These are phyloP conservation scores for Meles meles DNA, from an alignment of 2,113 vertebrate genomes.

Conservation along the genomic window DNA sequence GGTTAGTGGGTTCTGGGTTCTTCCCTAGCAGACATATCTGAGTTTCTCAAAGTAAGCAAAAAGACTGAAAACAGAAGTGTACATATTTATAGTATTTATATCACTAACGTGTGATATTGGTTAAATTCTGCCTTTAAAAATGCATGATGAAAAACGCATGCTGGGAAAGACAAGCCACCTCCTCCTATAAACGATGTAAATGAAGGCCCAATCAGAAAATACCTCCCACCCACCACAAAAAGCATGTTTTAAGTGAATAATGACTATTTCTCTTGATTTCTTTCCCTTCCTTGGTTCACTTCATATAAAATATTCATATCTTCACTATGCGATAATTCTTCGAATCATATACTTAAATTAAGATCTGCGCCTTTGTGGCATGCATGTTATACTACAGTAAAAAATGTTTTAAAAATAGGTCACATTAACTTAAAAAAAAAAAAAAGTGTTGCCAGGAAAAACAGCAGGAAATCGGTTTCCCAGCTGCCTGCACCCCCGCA, in stretches of 20 bases:
- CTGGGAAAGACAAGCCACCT: neutral
- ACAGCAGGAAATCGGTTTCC: conserved; percentile 14
- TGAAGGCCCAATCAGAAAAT: neutral
- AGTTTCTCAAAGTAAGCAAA: conserved; percentile 34
- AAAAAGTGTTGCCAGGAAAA: conserved; percentile 30
- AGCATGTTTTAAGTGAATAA: neutral
- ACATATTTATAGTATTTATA: neutral
- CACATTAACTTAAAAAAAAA: neutral
- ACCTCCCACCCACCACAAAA: neutral
- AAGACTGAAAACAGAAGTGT: neutral
- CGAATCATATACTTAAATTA: neutral
- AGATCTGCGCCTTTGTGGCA: neutral
- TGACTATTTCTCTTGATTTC: neutral
- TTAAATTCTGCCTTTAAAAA: conserved; percentile 22
- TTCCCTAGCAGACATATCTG: neutral
- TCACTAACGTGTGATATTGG: neutral
- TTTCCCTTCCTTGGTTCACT: neutral
- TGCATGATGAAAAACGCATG: neutral
- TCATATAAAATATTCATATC: neutral
- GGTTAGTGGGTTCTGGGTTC: neutral
- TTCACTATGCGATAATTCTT: neutral
- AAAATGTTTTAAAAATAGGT: conserved; percentile 31
- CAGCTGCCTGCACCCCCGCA: neutral
- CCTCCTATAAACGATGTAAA: conserved; percentile 25
- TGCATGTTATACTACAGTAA: conserved; percentile 17